phyloP scores from a whole-genome alignment of 1,140 invertebrate species.

The Diplogasteroides magnus region DNA sequence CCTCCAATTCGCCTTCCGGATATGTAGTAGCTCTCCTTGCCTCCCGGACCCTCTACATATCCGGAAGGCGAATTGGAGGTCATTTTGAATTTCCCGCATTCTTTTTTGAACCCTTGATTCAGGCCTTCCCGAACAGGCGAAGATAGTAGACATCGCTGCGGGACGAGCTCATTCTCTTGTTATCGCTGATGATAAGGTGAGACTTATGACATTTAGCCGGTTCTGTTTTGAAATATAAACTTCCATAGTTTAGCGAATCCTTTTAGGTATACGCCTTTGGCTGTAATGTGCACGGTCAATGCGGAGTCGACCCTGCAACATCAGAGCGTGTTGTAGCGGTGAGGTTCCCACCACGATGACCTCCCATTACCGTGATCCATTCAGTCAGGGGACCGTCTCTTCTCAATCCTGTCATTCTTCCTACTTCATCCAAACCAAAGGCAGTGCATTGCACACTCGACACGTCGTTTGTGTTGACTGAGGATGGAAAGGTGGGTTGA shows the following conservation, averaged over 20 bases:
- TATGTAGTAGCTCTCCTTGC: too few species aligned
- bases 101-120: neutral
- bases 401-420: conserved; percentile 2
- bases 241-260: too few species aligned
- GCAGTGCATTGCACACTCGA: conserved; percentile 47
- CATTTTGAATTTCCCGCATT: neutral
- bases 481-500: conserved; percentile 36
- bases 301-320: conserved; percentile 29
- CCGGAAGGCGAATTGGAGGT: conserved; percentile 14
- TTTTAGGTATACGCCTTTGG: conserved; percentile 45
- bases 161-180: conserved; percentile 45
- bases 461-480: conserved; percentile 43
- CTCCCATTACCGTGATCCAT: neutral
- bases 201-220: too few species aligned
- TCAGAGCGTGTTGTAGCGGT: neutral
- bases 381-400: conserved; percentile 15
- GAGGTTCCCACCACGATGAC: conserved; percentile 23
- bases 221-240: too few species aligned
- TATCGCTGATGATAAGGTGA: neutral
- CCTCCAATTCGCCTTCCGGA: conserved; percentile 15
- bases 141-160: conserved; percentile 35
- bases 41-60: too few species aligned
- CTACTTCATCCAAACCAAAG: conserved; percentile 8
- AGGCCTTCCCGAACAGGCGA: conserved; percentile 8
- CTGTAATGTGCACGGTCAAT: conserved; percentile 50